phyloP scores from a whole-genome alignment of 2,888 invertebrate species.

The Dolomedes plantarius region DNA sequence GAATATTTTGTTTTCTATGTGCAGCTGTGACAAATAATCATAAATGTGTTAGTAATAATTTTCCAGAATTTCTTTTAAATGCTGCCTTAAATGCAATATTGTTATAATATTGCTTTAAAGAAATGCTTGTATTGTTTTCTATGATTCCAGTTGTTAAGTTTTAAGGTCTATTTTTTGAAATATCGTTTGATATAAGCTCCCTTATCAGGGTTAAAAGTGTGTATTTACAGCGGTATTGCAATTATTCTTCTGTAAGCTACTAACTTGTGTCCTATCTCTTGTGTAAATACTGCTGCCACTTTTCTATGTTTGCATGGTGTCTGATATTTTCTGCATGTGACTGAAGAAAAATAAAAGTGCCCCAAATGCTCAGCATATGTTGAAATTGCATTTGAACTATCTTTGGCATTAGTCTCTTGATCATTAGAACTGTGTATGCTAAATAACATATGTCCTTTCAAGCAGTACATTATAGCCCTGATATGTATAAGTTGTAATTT shows the following conservation, averaged over 20 bases:
- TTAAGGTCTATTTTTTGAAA: no score
- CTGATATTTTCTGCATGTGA: constrained; percentile 37
- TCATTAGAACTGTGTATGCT: constrained; percentile 37
- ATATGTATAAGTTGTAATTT: background rate
- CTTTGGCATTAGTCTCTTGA: constrained; percentile 27
- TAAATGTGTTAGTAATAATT: no score
- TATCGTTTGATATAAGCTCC: no score
- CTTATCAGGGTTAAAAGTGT: no score
- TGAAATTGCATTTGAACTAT: constrained; percentile 17
- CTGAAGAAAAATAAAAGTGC: constrained; percentile 16
- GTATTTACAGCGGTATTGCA: no score
- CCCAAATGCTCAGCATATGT: constrained; percentile 15
- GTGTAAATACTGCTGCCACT: background rate
- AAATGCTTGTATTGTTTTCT: no score
- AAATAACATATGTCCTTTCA: background rate
- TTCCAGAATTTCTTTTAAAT: no score
- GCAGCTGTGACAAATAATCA: no score
- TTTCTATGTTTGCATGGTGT: constrained; percentile 46
- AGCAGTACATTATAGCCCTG: background rate
- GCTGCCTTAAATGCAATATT: no score
- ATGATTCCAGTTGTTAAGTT: no score
- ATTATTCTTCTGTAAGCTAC: background rate
- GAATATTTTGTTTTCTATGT: no score
- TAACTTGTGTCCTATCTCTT: background rate
- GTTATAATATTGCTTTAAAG: no score